Evolutionary conservation across 2,113 vertebrate species (phyloP).

Genomic region (Rhinopomastus cyanomelas): DNA sequence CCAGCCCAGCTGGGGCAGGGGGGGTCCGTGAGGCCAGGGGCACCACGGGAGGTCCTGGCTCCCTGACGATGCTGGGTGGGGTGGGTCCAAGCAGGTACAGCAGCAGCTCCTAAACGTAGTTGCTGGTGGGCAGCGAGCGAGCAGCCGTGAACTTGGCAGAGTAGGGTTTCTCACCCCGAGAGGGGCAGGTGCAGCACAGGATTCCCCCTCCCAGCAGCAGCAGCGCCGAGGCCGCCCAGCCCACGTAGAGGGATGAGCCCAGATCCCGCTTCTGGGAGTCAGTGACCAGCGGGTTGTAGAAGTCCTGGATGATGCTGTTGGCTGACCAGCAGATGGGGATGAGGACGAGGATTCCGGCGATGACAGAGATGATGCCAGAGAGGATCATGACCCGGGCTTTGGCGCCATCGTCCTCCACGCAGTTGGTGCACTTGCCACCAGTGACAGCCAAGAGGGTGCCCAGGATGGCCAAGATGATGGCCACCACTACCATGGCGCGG

Average conservation of each 20-base stretch:
- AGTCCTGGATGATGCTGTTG: slow-evolving; percentile 79
- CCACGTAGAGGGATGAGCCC: slow-evolving; percentile 86
- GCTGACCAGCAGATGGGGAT: slow-evolving; percentile 87
- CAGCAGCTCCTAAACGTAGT: slow-evolving; percentile 80
- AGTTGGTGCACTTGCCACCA: slow-evolving; percentile 91
- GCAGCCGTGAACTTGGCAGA: slow-evolving; percentile 82
- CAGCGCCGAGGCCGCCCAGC: slow-evolving; percentile 84
- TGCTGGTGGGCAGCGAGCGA: slow-evolving; percentile 76
- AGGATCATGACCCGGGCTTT: slow-evolving; percentile 82
- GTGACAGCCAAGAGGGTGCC: slow-evolving; percentile 84
- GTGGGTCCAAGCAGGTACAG: background rate
- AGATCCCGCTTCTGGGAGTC: slow-evolving; percentile 85
- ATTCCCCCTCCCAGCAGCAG: slow-evolving; percentile 84
- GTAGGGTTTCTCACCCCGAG: slow-evolving; percentile 77
- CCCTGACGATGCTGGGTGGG: background rate
- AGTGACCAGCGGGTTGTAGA: slow-evolving; percentile 82
- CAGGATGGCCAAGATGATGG: slow-evolving; percentile 73
- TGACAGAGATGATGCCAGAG: slow-evolving; percentile 77
- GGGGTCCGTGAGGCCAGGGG: background rate
- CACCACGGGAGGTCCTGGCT: background rate
- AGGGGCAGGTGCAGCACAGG: slow-evolving; percentile 83
- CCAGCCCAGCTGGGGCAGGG: background rate
- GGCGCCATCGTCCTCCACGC: slow-evolving; percentile 77
- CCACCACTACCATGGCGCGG: slow-evolving; percentile 80
- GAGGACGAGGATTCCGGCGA: slow-evolving; percentile 79